Conservation (phyloP, 2,113 vertebrate genomes). For the Chaetops frenatus region DNA sequence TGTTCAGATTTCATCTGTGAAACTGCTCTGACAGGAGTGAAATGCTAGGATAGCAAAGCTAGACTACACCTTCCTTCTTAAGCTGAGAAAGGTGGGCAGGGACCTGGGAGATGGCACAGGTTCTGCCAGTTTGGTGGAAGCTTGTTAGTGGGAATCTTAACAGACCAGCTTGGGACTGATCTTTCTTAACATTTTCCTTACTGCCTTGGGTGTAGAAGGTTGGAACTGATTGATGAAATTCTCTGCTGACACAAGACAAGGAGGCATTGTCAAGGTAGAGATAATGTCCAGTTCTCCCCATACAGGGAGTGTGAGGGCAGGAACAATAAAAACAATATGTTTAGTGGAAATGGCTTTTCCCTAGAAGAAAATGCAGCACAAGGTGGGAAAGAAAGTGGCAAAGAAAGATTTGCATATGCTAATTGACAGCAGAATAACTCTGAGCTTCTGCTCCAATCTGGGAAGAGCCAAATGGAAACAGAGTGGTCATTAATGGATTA, state of each 20-base stretch:
- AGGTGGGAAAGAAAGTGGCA: background rate
- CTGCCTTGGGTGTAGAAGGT: background rate
- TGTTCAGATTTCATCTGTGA: background rate
- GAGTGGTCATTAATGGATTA: background rate
- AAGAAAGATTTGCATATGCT: background rate
- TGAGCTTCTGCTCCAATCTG: background rate
- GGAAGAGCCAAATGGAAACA: background rate
- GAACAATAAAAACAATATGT: background rate
- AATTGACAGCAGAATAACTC: background rate
- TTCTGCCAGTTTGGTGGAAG: slow-evolving; percentile 26
- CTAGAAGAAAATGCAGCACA: background rate
- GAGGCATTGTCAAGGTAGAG: background rate
- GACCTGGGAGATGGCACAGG: background rate
- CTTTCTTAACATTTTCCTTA: slow-evolving; percentile 14
- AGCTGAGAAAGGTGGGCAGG: background rate
- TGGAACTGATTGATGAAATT: background rate
- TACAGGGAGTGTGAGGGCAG: background rate
- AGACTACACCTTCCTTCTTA: background rate
- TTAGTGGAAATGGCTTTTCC: background rate
- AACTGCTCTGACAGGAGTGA: background rate
- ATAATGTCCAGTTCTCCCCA: background rate
- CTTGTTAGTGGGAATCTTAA: background rate
- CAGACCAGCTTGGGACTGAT: background rate
- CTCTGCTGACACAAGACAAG: background rate
- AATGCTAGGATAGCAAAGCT: background rate